Evolutionary conservation across 2,113 vertebrate genomes (phyloP).

Genomic region (Pituophis catenifer): DNA sequence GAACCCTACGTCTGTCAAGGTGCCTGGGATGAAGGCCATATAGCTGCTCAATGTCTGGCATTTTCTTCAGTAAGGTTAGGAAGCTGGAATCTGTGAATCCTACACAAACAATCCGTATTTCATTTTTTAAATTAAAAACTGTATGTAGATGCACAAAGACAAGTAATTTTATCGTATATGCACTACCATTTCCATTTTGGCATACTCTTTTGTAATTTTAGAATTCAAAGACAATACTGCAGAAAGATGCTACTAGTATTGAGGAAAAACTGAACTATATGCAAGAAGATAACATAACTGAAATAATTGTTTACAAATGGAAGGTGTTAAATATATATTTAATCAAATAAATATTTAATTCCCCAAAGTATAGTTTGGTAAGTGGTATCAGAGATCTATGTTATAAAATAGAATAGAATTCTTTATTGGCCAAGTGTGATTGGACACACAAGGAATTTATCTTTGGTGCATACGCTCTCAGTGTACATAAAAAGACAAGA

Average conservation of each 20-base stretch:
- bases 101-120: conserved; percentile 67
- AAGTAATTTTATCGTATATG: neutral
- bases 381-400: neutral
- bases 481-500: too few relatives aligned
- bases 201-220: neutral
- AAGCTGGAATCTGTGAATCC: conserved; percentile 98
- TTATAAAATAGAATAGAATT: neutral
- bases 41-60: conserved; percentile 96
- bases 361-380: neutral
- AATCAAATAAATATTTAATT: neutral
- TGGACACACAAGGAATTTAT: too few relatives aligned
- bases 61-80: conserved; percentile 93
- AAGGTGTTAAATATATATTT: neutral
- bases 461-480: too few relatives aligned
- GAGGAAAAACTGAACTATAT: neutral
- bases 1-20: conserved; percentile 90
- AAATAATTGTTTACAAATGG: neutral
- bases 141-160: neutral
- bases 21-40: conserved; percentile 97
- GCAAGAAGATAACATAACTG: neutral
- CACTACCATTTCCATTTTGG: neutral
- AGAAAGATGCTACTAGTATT: neutral
- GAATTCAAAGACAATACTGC: neutral
- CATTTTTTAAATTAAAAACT: conserved; percentile 39
- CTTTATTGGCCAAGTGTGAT: too few relatives aligned